Conservation (phyloP, 2,797 vertebrate genomes). For the Euthynnus affinis region DNA sequence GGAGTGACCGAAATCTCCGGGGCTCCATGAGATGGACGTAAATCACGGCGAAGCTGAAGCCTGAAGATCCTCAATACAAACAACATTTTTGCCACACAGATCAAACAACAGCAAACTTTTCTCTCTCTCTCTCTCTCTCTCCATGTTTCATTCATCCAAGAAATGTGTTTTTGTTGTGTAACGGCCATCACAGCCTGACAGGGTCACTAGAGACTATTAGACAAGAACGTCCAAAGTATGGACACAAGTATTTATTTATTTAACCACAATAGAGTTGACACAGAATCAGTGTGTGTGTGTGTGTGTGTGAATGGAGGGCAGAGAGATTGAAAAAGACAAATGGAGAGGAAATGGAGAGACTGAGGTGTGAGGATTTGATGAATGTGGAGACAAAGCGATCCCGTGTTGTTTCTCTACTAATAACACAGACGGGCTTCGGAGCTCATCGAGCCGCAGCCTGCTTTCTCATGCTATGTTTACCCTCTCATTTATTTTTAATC, state of each 20-base stretch:
- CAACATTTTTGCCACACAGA: too few species aligned
- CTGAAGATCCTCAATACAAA: too few species aligned
- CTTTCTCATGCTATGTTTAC: constrained; percentile 52
- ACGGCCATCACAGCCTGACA: too few species aligned
- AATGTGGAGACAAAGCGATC: constrained; percentile 37
- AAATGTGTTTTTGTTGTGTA: too few species aligned
- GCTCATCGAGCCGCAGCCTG: constrained; percentile 24
- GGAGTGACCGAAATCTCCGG: too few species aligned
- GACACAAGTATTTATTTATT: not conserved
- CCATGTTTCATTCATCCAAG: too few species aligned
- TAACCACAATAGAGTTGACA: not conserved
- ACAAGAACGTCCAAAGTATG: not conserved
- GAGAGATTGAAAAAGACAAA: constrained; percentile 22
- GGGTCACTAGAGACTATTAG: too few species aligned
- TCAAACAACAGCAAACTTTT: too few species aligned
- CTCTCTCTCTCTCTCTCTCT: too few species aligned
- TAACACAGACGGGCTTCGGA: not conserved
- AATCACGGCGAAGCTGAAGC: too few species aligned
- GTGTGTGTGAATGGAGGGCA: not conserved
- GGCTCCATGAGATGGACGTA: too few species aligned
- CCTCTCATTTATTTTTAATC: constrained; percentile 66
- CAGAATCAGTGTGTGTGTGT: not conserved
- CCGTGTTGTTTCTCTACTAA: constrained; percentile 28
- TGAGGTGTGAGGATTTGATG: constrained; percentile 23
- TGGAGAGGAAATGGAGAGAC: not conserved